Base-by-base conservation (phyloP, 1,140 invertebrate genomes). In the Aphidius gifuensis region DNA sequence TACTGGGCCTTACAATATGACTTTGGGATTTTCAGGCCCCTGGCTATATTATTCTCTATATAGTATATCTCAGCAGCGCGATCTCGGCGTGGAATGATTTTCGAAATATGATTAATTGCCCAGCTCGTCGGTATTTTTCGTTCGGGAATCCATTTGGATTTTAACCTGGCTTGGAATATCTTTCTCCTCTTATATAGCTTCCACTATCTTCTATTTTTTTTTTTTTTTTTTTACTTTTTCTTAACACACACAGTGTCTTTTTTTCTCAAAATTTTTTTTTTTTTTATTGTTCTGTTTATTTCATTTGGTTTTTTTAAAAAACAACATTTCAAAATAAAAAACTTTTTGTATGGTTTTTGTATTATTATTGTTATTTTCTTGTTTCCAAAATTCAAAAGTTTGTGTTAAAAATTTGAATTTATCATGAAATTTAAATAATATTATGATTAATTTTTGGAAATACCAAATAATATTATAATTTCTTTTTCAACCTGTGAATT, bases 41-140 rank as follows among this genome's bases (percentile, higher is more conserved):
- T 43, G 39, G 38, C 39, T 48, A 32, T 32, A 32, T 32, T 32
- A 32, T 43, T 51, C n/a, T 38, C 23, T 32, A 32, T 32, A 32
- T 32, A 3, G 23, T 60, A 39, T 73, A 80, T 80, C 78, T 77
- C 68, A 40, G 56, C 69, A 69, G 65, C 66, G 64, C 68, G 71
- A 77, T 75, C 74, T 75, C 66, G 54, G 60, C 53, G 53, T 40
- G 43, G 75, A 80, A 80, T 80, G 78, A 80, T 80, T 80, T 79
- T 80, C 76, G 74, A 80, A 80, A 80, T 80, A 80, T 80, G 79
- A 80, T 80, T 80, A 80, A 80, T 80, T 80, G 76, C 72, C 73
- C 69, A 5, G 64, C 59, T 67, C 68, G 66, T 73, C 23, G 75
- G 74, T 74, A 76, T 76, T 76, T 76, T 71, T 76, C 67, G 66